Conservation (phyloP, 1,140 invertebrate genomes). For the Harlomillsia oculata region DNA sequence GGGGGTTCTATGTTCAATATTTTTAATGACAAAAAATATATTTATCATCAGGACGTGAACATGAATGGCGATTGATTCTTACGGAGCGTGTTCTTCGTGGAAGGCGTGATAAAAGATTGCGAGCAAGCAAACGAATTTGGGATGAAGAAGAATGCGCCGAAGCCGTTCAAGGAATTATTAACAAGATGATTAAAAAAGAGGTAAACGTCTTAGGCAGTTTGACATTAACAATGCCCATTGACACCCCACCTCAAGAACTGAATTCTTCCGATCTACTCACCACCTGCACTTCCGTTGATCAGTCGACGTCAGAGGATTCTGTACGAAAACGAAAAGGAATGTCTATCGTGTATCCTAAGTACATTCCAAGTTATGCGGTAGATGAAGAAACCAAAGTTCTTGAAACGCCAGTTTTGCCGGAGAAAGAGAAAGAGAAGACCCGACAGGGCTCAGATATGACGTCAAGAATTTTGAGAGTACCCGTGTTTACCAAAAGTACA, state of each 20-base stretch:
- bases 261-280: slow-evolving; percentile 15
- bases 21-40: neutral
- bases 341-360: slow-evolving; percentile 23
- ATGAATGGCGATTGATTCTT: slow-evolving; percentile 21
- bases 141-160: too few relatives aligned
- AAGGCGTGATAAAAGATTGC: slow-evolving; percentile 2
- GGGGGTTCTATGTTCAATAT: too few relatives aligned
- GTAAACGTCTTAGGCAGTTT: slow-evolving; percentile 5
- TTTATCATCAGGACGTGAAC: slow-evolving; percentile 21
- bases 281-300: slow-evolving; percentile 14
- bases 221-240: slow-evolving; percentile 8
- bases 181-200: too few relatives aligned
- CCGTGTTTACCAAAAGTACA: too few relatives aligned
- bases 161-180: too few relatives aligned
- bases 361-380: slow-evolving; percentile 31
- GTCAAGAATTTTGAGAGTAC: too few relatives aligned
- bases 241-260: neutral
- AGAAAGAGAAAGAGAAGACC: too few relatives aligned
- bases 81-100: slow-evolving; percentile 21
- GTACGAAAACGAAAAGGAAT: slow-evolving; percentile 1
- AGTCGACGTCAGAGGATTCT: neutral
- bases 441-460: too few relatives aligned
- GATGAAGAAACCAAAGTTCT: too few relatives aligned
- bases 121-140: slow-evolving; percentile 21
- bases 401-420: too few relatives aligned